phyloP scores from a whole-genome alignment of 1,140 invertebrate species.

The Melipona quadrifasciata region DNA sequence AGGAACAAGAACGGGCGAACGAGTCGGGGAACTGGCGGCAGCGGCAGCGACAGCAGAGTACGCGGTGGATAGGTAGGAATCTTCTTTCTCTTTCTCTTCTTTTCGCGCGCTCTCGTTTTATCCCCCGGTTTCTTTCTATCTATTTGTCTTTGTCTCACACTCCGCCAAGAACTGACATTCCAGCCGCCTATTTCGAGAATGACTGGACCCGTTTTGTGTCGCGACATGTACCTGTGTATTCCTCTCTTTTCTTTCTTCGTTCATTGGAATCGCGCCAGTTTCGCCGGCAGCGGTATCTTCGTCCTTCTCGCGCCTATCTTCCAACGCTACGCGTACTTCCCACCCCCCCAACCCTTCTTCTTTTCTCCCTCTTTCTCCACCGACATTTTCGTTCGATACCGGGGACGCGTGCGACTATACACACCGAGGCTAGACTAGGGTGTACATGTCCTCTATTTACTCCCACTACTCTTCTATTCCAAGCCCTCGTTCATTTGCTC shows the following conservation, averaged over 20 bases:
- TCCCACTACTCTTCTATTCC: background rate
- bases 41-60: background rate
- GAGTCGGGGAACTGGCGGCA: background rate
- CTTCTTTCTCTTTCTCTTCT: background rate
- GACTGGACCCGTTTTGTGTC: conserved; percentile 62
- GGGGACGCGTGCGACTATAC: conserved; percentile 14
- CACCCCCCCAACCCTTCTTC: conserved; percentile 6
- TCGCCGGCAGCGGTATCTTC: conserved; percentile 22
- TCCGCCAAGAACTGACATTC: conserved; percentile 50
- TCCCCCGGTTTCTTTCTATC: background rate
- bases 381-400: conserved; percentile 60
- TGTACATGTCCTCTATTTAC: background rate
- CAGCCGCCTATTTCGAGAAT: conserved; percentile 66
- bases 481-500: conserved; percentile 40
- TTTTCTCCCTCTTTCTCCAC: conserved; percentile 20
- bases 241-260: conserved; percentile 26
- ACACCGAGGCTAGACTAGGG: background rate
- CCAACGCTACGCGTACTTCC: background rate
- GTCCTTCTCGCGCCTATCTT: background rate
- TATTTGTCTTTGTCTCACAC: conserved; percentile 4
- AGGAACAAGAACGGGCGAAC: background rate
- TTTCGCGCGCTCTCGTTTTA: background rate
- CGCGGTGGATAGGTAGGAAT: background rate
- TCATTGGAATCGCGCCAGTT: conserved; percentile 63
- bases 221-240: conserved; percentile 45